Base-by-base conservation (phyloP, 1,140 invertebrate species). In the Drosophila paulistorum region DNA sequence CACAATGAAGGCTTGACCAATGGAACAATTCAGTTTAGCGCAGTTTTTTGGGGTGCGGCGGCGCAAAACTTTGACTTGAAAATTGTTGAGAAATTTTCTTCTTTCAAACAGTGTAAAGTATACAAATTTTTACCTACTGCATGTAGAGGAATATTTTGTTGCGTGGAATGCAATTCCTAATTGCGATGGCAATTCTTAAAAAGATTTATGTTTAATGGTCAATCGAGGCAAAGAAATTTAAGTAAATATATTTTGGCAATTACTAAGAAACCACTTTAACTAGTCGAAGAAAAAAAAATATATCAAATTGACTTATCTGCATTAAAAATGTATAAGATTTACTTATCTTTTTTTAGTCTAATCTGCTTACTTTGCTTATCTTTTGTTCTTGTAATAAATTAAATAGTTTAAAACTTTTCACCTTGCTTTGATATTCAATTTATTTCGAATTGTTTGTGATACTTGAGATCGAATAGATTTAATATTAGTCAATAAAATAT, bases 1-100 rank as follows among this genome's bases (percentile, higher is more conserved):
- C 84, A 87, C 84, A 87, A 67, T 58, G 67, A 70, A 61, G 55
- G 74, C 65, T 69, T 68, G 79, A 68, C 72, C 68, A 85, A 71
- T 85, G 63, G 35, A 77, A 81, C 71, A 63, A 72, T 87, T 54
- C 26, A 42, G 71, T 65, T 82, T 79, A 37, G n/a, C 42, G 33
- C n/a, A n/a, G 14, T 54, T 63, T 58, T 10, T 58, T 10, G 9
- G 30, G 37, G 6, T n/a, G 55, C 23, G 42, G 41, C 51, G 48
- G 7, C 48, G 7, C 48, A 51, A 11, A 58, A 17, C 57, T 55
- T 33, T 61, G 3, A 17, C 7, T 30, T 14, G 33, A 30, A 60
- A 73, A 64, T 57, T 30, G 58, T 13, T 17, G 35, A 54, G 33
- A 9, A 51, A 51, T 51, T 30, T 51, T 51, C 45, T 51, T 51